Conservation (phyloP, 2,888 invertebrate species). For the Salticus scenicus region DNA sequence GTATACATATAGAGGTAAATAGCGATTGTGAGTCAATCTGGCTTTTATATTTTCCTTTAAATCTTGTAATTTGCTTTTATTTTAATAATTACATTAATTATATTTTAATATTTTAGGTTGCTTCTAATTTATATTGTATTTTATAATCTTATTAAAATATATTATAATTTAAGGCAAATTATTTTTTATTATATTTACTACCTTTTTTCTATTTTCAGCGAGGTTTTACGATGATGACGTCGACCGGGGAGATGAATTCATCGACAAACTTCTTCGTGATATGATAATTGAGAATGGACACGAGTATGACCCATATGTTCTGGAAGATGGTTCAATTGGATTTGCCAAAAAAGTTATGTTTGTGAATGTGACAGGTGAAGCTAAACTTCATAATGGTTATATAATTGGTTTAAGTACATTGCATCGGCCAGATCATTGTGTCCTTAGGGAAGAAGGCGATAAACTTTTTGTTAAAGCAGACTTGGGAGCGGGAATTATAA, state of each 20-base stretch:
- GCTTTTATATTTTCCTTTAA: too few species aligned
- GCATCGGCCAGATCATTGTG: slow-evolving; percentile 47
- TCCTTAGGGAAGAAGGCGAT: slow-evolving; percentile 18
- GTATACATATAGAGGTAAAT: too few species aligned
- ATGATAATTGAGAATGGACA: slow-evolving; percentile 42
- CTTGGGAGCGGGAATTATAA: slow-evolving; percentile 49
- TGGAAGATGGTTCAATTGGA: slow-evolving; percentile 37
- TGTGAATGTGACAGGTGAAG: slow-evolving; percentile 52
- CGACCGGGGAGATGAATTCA: slow-evolving; percentile 35
- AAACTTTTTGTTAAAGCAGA: slow-evolving; percentile 37
- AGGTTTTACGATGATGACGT: slow-evolving; percentile 21
- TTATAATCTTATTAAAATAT: too few species aligned
- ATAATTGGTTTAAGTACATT: slow-evolving; percentile 39
- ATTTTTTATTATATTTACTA: too few species aligned
- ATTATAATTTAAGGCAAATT: too few species aligned
- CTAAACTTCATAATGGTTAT: slow-evolving; percentile 54
- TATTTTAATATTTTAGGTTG: too few species aligned
- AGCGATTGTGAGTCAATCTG: too few species aligned
- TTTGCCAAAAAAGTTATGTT: slow-evolving; percentile 51
- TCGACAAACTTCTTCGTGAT: slow-evolving; percentile 40
- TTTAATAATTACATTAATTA: too few species aligned
- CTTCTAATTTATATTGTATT: too few species aligned
- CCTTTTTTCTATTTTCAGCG: neutral
- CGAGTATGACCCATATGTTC: slow-evolving; percentile 49
- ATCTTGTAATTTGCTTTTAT: too few species aligned